Conservation (phyloP, 2,113 vertebrate species). For the Platichthys flesus region DNA sequence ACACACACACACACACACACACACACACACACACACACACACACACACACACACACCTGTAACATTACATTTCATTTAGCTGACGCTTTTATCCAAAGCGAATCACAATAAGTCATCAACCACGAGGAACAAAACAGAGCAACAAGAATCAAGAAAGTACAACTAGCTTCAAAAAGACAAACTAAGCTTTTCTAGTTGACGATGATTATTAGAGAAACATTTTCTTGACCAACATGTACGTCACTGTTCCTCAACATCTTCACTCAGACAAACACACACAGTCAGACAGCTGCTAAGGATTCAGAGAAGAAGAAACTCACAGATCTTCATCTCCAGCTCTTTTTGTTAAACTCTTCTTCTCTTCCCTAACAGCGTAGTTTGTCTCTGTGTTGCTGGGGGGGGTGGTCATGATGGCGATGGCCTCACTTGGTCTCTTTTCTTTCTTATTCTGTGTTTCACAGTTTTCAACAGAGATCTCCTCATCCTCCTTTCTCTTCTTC, state of each 20-base stretch:
- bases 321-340: not conserved
- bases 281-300: too few relatives aligned
- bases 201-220: too few relatives aligned
- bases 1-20: not conserved
- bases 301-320: not conserved
- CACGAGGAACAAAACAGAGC: too few relatives aligned
- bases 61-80: too few relatives aligned
- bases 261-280: too few relatives aligned
- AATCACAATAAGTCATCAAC: too few relatives aligned
- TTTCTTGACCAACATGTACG: too few relatives aligned
- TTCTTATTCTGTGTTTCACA: not conserved
- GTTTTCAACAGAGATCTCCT: not conserved
- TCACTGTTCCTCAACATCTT: too few relatives aligned
- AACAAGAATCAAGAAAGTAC: too few relatives aligned
- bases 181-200: too few relatives aligned
- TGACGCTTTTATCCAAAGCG: too few relatives aligned
- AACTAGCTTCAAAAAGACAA: too few relatives aligned
- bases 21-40: not conserved
- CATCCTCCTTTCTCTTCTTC: not conserved
- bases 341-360: not conserved
- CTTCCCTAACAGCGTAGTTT: accelerated
- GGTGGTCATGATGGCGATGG: not conserved
- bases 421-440: not conserved
- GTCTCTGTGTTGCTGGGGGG: not conserved
- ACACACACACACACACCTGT: not conserved